Evolutionary conservation across 1,140 invertebrate species (phyloP).

Genomic region (Dinothrombium tinctorium): DNA sequence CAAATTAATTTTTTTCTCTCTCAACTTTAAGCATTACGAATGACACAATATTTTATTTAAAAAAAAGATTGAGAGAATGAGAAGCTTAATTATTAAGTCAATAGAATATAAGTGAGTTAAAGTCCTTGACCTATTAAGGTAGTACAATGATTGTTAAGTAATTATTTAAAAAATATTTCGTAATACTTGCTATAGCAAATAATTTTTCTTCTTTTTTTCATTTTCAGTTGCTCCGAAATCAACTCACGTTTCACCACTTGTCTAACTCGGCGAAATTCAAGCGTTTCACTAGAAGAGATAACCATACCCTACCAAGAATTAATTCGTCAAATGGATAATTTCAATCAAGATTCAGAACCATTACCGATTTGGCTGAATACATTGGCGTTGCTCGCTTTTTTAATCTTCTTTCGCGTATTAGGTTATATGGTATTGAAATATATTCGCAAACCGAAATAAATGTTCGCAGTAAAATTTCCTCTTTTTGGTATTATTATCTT

Average conservation of each 20-base stretch:
- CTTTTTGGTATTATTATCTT: too few species aligned
- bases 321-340: constrained; percentile 25
- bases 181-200: too few species aligned
- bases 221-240: constrained; percentile 32
- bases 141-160: too few species aligned
- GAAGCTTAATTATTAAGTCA: neutral
- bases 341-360: constrained; percentile 24
- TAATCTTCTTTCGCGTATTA: constrained; percentile 41
- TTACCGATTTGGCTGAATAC: constrained; percentile 50
- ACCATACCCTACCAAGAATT: constrained; percentile 41
- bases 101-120: neutral
- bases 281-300: neutral
- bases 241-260: constrained; percentile 41
- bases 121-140: neutral
- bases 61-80: neutral
- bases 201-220: neutral
- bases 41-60: neutral
- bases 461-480: too few species aligned
- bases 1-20: too few species aligned
- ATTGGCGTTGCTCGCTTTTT: constrained; percentile 40
- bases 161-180: too few species aligned
- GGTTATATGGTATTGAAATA: constrained; percentile 50
- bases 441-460: constrained; percentile 35
- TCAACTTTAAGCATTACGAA: too few species aligned
- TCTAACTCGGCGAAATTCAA: constrained; percentile 19